A percentile compares a stretch with the other conserved stretches of the same genome.
These are phyloP conservation scores for Atractosteus spatula DNA, from an alignment of 2,113 vertebrate genomes.

Conservation along the genomic window DNA sequence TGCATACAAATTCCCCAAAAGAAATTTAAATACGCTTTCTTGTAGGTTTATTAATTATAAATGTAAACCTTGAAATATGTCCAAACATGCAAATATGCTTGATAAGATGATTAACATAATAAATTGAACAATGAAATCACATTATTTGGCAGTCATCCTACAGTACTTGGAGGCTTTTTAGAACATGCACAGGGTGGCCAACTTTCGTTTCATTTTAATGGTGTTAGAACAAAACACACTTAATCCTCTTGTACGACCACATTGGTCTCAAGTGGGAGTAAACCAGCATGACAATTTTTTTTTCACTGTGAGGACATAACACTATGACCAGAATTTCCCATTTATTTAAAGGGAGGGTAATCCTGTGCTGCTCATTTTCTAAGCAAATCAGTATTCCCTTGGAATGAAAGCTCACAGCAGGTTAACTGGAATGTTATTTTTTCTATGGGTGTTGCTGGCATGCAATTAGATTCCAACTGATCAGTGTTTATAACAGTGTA, in stretches of 20 bases:
- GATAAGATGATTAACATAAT: neutral
- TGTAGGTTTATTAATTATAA: too few species aligned
- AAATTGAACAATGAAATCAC: neutral
- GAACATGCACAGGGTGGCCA: neutral
- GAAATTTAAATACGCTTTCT: too few species aligned
- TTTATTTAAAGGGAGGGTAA: too few species aligned
- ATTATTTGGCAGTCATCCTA: neutral
- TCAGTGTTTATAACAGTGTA: conserved; percentile 6
- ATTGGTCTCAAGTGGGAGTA: too few species aligned
- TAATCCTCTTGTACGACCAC: too few species aligned
- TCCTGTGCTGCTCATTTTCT: neutral
- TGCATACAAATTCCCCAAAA: too few species aligned
- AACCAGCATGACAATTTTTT: too few species aligned
- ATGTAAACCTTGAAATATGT: too few species aligned
- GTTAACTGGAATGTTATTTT: neutral
- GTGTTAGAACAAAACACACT: too few species aligned
- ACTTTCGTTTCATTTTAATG: too few species aligned
- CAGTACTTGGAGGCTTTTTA: neutral
- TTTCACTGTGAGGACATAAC: too few species aligned
- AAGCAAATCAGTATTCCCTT: neutral
- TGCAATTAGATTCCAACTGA: neutral
- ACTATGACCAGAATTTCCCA: too few species aligned
- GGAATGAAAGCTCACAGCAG: neutral
- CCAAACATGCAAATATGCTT: neutral
- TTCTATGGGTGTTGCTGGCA: neutral